Evolutionary conservation across 1,140 invertebrate species (phyloP).

Genomic region (Meloidogyne chitwoodi): DNA sequence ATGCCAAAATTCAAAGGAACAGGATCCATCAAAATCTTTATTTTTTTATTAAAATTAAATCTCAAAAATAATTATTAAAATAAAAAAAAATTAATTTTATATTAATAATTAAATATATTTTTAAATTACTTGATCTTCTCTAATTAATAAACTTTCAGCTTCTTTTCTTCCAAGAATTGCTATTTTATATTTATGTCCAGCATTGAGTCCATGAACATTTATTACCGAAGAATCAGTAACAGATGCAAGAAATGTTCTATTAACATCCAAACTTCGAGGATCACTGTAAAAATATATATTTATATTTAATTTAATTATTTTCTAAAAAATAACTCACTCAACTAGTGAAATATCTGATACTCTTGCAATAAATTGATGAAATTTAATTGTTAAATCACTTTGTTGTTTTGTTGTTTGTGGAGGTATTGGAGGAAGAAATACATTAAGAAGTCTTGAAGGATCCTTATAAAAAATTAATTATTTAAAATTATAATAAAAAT

Average conservation of each 20-base stretch:
- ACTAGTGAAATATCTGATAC: conserved; percentile 48
- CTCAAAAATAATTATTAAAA: neutral
- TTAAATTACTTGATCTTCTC: conserved; percentile 42
- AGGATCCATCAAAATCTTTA: conserved; percentile 50
- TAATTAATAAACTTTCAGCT: conserved; percentile 45
- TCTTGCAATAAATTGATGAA: conserved; percentile 47
- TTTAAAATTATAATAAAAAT: conserved; percentile 23
- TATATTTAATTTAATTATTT: no score
- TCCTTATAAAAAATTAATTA: conserved; percentile 28
- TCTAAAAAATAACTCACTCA: conserved; percentile 33
- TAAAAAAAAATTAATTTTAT: no score
- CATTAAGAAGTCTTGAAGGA: conserved; percentile 40
- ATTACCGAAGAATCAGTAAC: conserved; percentile 38
- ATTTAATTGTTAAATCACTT: no score
- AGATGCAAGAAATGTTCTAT: conserved; percentile 47
- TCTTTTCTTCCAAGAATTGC: conserved; percentile 49
- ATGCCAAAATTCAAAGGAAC: conserved; percentile 44
- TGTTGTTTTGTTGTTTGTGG: conserved; percentile 2
- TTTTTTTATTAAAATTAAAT: no score
- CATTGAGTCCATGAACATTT: conserved; percentile 50
- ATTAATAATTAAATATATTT: neutral
- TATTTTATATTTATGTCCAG: conserved; percentile 52
- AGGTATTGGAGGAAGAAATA: conserved; percentile 32
- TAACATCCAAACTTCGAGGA: conserved; percentile 38
- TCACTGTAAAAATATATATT: conserved; percentile 37